Conservation (phyloP, 2,113 vertebrate species). For the Hyaena hyaena region DNA sequence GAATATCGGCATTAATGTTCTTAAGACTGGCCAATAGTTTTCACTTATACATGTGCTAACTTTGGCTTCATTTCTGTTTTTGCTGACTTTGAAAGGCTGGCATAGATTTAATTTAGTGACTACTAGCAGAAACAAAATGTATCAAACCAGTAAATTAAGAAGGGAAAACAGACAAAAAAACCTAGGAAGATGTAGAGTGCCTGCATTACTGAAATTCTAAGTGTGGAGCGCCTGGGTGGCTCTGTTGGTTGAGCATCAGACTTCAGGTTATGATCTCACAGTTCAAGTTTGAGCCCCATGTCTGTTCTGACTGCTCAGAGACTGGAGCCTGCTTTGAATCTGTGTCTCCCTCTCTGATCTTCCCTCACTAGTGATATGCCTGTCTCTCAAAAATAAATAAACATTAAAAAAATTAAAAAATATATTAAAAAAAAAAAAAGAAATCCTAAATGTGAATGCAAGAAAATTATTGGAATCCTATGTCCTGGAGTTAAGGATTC, state of each 20-base stretch:
- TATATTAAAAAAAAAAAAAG: too few species aligned
- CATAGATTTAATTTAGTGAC: constrained; percentile 38
- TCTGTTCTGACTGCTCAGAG: too few species aligned
- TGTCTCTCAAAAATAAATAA: too few species aligned
- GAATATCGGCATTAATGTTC: neutral
- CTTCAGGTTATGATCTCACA: too few species aligned
- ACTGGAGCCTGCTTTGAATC: too few species aligned
- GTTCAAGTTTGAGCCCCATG: too few species aligned
- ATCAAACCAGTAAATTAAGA: constrained; percentile 36
- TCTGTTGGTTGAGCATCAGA: too few species aligned
- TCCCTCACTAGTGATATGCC: too few species aligned
- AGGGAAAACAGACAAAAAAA: neutral
- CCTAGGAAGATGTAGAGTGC: neutral
- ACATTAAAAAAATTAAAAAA: too few species aligned
- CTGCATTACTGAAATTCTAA: neutral
- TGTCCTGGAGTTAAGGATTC: neutral
- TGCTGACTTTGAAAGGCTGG: constrained; percentile 6
- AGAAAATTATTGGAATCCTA: neutral
- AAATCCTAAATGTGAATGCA: neutral
- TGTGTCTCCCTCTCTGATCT: too few species aligned
- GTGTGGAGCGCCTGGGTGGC: neutral
- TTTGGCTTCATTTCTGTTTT: constrained; percentile 14
- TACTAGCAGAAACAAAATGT: neutral
- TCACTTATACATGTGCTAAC: neutral
- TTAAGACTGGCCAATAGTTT: neutral